Conservation (phyloP, 2,888 invertebrate species). For the Acanthosoma haemorrhoidale region DNA sequence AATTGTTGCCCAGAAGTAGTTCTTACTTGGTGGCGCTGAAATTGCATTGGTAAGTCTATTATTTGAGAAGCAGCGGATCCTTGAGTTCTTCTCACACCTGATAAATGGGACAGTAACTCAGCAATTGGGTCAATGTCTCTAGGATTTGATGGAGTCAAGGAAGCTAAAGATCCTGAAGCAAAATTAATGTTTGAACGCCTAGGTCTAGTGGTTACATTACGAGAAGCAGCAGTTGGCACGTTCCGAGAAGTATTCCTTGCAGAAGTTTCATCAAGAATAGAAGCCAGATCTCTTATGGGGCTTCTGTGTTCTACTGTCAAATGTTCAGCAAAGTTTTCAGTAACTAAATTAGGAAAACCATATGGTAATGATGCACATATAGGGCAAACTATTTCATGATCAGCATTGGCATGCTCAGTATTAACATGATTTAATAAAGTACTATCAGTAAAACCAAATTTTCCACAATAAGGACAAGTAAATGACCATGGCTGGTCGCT, state of each 20-base stretch:
- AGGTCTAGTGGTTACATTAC: slow-evolving; percentile 10
- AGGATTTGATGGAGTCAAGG: neutral
- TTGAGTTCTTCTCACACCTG: slow-evolving; percentile 73
- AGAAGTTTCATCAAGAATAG: slow-evolving; percentile 29
- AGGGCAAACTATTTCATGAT: slow-evolving; percentile 89
- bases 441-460: slow-evolving; percentile 90
- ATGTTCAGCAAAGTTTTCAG: slow-evolving; percentile 94
- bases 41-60: slow-evolving; percentile 90
- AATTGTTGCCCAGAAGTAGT: slow-evolving; percentile 35
- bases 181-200: slow-evolving; percentile 25
- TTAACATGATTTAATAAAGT: slow-evolving; percentile 84
- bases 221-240: slow-evolving; percentile 11
- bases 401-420: slow-evolving; percentile 82
- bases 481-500: slow-evolving; percentile 89
- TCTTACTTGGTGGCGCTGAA: slow-evolving; percentile 79
- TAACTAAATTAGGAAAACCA: slow-evolving; percentile 93
- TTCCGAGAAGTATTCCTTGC: slow-evolving; percentile 14
- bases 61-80: slow-evolving; percentile 53
- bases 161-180: slow-evolving; percentile 15
- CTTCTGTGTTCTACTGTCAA: slow-evolving; percentile 76
- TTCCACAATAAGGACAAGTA: slow-evolving; percentile 94
- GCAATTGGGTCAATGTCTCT: slow-evolving; percentile 32
- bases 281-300: slow-evolving; percentile 10
- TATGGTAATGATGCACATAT: slow-evolving; percentile 93
- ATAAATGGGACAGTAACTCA: slow-evolving; percentile 63